Evolutionary conservation across 2,888 invertebrate genomes (phyloP).

Genomic region (Euzetes globulus): DNA sequence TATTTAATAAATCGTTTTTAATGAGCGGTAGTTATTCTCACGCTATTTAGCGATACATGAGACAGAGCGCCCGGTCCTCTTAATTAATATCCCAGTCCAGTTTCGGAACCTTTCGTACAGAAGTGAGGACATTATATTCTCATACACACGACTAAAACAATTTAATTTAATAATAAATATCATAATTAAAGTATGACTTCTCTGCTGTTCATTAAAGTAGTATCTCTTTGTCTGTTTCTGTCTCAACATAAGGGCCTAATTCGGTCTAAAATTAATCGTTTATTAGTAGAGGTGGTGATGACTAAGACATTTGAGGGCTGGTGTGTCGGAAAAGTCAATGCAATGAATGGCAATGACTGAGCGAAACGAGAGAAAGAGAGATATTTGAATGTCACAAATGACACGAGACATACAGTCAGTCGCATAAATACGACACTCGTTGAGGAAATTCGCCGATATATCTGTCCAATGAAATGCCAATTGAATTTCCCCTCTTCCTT

Average conservation of each 20-base stretch:
- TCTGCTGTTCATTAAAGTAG: background rate
- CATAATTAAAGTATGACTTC: background rate
- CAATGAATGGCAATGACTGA: background rate
- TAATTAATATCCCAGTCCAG: background rate
- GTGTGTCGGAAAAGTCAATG: background rate
- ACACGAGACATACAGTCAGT: background rate
- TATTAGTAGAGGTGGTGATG: background rate
- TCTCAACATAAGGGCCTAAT: background rate
- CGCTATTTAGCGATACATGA: background rate
- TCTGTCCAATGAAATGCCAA: background rate
- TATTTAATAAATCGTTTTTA: background rate
- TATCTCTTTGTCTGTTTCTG: background rate
- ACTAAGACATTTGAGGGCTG: background rate
- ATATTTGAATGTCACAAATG: constrained; percentile 14
- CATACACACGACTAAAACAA: background rate
- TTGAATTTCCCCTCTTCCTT: background rate
- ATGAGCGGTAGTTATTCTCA: background rate
- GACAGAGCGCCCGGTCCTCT: background rate
- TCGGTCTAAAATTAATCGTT: background rate
- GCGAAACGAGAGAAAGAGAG: background rate
- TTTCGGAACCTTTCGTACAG: background rate
- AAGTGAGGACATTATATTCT: background rate
- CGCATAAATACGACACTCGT: background rate
- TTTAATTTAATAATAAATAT: background rate
- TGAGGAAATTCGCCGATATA: too few species aligned